Evolutionary conservation across 1,140 invertebrate species (phyloP).

Genomic region (Drosophila pachea): DNA sequence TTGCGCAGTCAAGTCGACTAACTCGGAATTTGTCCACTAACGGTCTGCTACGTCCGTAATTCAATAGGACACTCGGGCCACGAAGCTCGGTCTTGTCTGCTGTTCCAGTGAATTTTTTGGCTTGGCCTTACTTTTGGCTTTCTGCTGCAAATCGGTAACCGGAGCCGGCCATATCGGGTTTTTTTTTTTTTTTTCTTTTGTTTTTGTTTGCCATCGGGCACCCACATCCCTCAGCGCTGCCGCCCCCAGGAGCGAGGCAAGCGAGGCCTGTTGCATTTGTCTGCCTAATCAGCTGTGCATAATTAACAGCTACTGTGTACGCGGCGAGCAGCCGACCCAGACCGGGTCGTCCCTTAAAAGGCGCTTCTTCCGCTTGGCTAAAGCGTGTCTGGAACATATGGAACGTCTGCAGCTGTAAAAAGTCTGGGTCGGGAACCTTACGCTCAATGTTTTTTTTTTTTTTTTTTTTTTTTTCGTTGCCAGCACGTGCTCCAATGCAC

Average conservation of each 20-base stretch:
- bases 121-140: slow-evolving; percentile 12
- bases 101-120: slow-evolving; percentile 69
- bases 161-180: slow-evolving; percentile 59
- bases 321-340: slow-evolving; percentile 34
- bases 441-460: slow-evolving; percentile 15
- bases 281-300: slow-evolving; percentile 72
- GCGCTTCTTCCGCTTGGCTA: slow-evolving; percentile 71
- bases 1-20: slow-evolving; percentile 46
- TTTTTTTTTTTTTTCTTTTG: no score
- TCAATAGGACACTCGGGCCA: slow-evolving; percentile 46
- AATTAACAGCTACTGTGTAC: slow-evolving; percentile 75
- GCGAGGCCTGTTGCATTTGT: slow-evolving; percentile 67
- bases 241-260: background rate
- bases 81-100: slow-evolving; percentile 52
- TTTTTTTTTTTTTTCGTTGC: slow-evolving; percentile 38
- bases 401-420: slow-evolving; percentile 14
- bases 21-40: slow-evolving; percentile 43
- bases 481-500: slow-evolving; percentile 75
- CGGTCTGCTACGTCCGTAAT: slow-evolving; percentile 56
- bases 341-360: slow-evolving; percentile 8
- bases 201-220: no score
- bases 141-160: slow-evolving; percentile 38
- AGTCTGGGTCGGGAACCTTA: slow-evolving; percentile 24
- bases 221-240: no score
- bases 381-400: slow-evolving; percentile 76